A percentile compares a stretch with the other conserved stretches of the same genome.
Conservation (phyloP, 1,140 invertebrate species). For the Drosophila grimshawi region DNA sequence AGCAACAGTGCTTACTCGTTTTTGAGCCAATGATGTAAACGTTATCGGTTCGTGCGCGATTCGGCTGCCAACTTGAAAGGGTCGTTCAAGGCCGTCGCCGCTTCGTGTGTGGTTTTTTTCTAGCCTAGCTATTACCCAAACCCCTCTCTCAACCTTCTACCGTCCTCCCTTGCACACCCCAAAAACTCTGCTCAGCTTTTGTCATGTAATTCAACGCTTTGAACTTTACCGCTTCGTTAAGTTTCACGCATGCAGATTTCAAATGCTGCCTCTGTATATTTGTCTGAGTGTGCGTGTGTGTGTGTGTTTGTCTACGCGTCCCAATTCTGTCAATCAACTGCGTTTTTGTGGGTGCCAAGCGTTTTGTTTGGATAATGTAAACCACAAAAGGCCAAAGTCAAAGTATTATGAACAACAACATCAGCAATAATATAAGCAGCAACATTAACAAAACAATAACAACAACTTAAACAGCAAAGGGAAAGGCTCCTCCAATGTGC, state of each 20-base stretch:
- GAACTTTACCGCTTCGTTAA: constrained; percentile 82
- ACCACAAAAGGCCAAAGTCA: constrained; percentile 81
- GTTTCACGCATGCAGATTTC: constrained; percentile 82
- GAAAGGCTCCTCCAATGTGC: constrained; percentile 39
- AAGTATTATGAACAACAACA: constrained; percentile 69
- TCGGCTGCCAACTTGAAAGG: constrained; percentile 32
- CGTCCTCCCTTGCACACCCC: neutral
- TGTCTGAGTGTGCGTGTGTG: constrained; percentile 31
- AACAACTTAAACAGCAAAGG: constrained; percentile 34
- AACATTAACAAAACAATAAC: constrained; percentile 5
- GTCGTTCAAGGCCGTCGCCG: constrained; percentile 39
- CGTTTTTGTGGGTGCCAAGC: constrained; percentile 81
- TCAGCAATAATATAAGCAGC: constrained; percentile 20
- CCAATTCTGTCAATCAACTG: constrained; percentile 83
- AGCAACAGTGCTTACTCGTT: constrained; percentile 6
- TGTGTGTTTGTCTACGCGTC: constrained; percentile 54
- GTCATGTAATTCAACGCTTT: constrained; percentile 75
- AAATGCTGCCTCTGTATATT: constrained; percentile 50
- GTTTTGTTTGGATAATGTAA: constrained; percentile 80
- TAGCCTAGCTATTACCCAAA: constrained; percentile 57
- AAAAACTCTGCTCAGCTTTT: constrained; percentile 29
- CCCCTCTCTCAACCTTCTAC: constrained; percentile 12
- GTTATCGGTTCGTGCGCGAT: neutral
- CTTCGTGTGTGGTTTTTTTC: neutral
- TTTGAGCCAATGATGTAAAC: constrained; percentile 47